Evolutionary conservation across 1,140 invertebrate genomes (phyloP).

Genomic region (Venustaconcha ellipsiformis): DNA sequence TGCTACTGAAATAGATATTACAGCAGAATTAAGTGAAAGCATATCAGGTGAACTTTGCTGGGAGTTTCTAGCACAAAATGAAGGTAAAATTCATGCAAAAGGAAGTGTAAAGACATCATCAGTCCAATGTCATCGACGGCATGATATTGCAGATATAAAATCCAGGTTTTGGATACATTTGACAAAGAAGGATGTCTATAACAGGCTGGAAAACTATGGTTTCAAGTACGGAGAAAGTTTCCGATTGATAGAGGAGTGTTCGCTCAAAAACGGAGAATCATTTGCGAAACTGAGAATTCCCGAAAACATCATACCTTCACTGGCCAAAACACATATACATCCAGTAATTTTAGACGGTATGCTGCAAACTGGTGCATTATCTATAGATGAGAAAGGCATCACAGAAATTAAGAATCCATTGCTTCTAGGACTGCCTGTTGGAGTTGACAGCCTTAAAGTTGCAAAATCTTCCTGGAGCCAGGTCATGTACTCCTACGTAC

Average conservation of each 20-base stretch:
- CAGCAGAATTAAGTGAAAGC: background rate
- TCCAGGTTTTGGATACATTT: background rate
- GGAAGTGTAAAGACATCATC: background rate
- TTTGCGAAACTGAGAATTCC: constrained; percentile 6
- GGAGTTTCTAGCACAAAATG: background rate
- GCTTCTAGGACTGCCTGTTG: background rate
- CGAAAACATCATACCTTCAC: background rate
- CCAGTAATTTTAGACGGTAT: constrained; percentile 20
- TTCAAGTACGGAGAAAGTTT: constrained; percentile 19
- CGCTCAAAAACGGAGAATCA: background rate
- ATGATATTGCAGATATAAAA: constrained; percentile 1
- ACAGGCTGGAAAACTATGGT: background rate
- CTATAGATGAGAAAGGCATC: background rate
- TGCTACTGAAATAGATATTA: background rate
- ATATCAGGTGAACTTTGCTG: background rate
- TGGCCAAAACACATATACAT: constrained; percentile 1
- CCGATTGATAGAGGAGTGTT: background rate
- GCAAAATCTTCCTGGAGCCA: background rate
- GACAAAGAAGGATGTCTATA: background rate
- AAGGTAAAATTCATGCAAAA: constrained; percentile 5
- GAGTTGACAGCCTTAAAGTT: constrained; percentile 4
- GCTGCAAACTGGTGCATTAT: constrained; percentile 9
- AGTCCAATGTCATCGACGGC: background rate
- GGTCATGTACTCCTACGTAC: constrained; percentile 8
- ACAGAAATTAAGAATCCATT: no score